A percentile compares a stretch with the other conserved stretches of the same genome.
Evolutionary conservation across 2,113 vertebrate species (phyloP).

Genomic region (Bucco capensis): DNA sequence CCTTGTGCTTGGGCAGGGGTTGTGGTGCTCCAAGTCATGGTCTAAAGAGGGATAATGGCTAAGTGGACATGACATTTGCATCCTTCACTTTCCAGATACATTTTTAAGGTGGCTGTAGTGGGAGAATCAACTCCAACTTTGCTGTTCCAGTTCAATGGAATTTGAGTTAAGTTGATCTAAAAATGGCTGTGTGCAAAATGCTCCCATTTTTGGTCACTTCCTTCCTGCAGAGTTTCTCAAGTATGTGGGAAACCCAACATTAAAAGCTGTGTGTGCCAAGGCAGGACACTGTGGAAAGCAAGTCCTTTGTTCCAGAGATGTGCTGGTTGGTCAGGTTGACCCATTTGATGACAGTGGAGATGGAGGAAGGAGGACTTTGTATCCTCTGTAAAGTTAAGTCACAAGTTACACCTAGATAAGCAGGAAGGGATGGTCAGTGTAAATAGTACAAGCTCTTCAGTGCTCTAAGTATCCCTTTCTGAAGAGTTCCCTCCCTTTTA

Average conservation of each 20-base stretch:
- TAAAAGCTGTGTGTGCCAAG: fast-evolving
- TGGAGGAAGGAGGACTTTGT: not conserved
- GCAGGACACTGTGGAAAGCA: fast-evolving
- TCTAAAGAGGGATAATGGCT: not conserved
- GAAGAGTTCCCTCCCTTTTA: not conserved
- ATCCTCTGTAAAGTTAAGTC: not conserved
- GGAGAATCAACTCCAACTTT: fast-evolving
- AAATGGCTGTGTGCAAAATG: fast-evolving
- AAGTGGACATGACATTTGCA: no score
- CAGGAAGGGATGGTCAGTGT: fast-evolving
- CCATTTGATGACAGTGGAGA: fast-evolving
- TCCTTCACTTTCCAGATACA: not conserved
- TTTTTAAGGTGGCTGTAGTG: not conserved
- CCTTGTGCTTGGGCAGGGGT: fast-evolving
- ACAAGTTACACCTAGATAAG: not conserved
- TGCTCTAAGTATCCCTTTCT: not conserved
- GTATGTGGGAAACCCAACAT: fast-evolving
- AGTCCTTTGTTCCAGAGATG: fast-evolving
- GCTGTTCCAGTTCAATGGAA: not conserved
- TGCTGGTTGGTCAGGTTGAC: fast-evolving
- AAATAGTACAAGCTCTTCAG: fast-evolving
- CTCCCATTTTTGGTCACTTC: not conserved
- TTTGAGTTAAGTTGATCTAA: not conserved
- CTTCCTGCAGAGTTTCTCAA: not conserved
- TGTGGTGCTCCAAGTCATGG: not conserved